Evolutionary conservation across 2,888 invertebrate genomes (phyloP).

Genomic region (Hydriomena furcata): DNA sequence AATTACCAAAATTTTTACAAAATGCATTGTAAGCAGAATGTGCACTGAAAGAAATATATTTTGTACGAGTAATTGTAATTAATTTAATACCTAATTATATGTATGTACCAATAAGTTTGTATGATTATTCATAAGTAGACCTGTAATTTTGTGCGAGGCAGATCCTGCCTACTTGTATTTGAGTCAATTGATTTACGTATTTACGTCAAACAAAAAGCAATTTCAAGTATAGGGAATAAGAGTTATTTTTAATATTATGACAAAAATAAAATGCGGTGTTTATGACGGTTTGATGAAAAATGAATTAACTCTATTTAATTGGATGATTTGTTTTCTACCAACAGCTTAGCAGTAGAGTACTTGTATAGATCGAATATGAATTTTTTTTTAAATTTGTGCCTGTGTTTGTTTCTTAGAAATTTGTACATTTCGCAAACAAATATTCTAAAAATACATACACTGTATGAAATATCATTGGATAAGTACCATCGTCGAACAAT

Average conservation of each 20-base stretch:
- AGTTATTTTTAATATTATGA: conserved; percentile 55
- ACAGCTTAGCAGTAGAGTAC: conserved; percentile 48
- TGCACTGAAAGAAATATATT: conserved; percentile 68
- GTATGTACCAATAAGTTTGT: conserved; percentile 60
- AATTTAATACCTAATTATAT: conserved; percentile 63
- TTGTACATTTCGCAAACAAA: too few species aligned
- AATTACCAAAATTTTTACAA: conserved; percentile 33
- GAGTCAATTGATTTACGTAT: conserved; percentile 67
- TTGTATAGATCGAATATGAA: conserved; percentile 37
- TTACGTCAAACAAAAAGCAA: conserved; percentile 67
- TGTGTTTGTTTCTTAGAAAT: neutral
- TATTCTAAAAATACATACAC: too few species aligned
- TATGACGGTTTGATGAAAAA: conserved; percentile 23
- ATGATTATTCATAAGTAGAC: conserved; percentile 58
- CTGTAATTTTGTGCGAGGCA: conserved; percentile 46
- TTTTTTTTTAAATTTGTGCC: conserved; percentile 5
- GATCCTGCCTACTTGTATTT: conserved; percentile 52
- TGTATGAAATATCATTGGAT: too few species aligned
- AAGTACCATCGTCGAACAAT: too few species aligned
- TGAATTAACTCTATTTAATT: conserved; percentile 31
- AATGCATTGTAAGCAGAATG: conserved; percentile 42
- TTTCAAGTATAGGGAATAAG: conserved; percentile 62
- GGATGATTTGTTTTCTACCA: conserved; percentile 51
- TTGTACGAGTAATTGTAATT: conserved; percentile 70
- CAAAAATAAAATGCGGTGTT: conserved; percentile 40